phyloP scores from a whole-genome alignment of 2,888 invertebrate species.

The Leucophenga maculata region DNA sequence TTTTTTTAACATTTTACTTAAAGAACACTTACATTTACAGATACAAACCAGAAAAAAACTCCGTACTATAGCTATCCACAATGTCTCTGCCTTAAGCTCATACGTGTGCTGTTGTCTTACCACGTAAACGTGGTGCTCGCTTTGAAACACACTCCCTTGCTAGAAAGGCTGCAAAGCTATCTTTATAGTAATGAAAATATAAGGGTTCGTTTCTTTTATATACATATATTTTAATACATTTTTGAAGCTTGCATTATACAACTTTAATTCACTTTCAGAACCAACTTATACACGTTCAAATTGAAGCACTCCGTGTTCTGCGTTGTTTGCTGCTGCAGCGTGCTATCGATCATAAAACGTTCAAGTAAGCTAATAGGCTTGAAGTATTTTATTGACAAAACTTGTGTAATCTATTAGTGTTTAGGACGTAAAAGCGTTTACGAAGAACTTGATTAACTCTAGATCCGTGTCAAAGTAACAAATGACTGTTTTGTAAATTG shows the following conservation, averaged over 20 bases:
- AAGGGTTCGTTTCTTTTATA: constrained; percentile 52
- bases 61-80: constrained; percentile 79
- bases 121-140: constrained; percentile 62
- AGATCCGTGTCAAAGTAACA: constrained; percentile 66
- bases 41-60: constrained; percentile 41
- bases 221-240: constrained; percentile 12
- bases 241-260: constrained; percentile 49
- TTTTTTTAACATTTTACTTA: background rate
- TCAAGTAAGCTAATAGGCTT: constrained; percentile 58
- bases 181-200: constrained; percentile 65
- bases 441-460: constrained; percentile 39
- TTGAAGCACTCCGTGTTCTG: constrained; percentile 73
- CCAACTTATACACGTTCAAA: constrained; percentile 74
- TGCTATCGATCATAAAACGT: constrained; percentile 59
- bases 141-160: constrained; percentile 45
- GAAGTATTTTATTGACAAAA: too few relatives aligned
- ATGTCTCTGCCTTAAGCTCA: constrained; percentile 80
- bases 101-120: constrained; percentile 81
- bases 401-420: background rate
- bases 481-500: constrained; percentile 59
- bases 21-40: constrained; percentile 43
- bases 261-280: constrained; percentile 51
- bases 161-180: constrained; percentile 65
- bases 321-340: constrained; percentile 64
- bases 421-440: constrained; percentile 41